These are phyloP conservation scores for Acrobasis repandana DNA, from an alignment of 2,888 invertebrate species.

Conservation along the genomic window DNA sequence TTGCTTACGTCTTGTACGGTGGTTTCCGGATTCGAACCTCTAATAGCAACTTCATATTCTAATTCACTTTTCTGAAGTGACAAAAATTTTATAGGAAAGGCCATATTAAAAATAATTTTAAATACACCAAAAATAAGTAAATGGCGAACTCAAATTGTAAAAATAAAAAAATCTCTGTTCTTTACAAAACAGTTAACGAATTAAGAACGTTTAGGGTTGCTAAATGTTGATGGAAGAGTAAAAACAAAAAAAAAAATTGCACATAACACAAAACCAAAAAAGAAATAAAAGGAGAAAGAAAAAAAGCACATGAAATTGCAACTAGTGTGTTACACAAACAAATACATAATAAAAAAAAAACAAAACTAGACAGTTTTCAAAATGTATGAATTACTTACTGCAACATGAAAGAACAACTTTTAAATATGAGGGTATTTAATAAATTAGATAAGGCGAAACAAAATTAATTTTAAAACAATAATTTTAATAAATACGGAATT, in stretches of 20 bases:
- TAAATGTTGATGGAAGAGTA: too few relatives aligned
- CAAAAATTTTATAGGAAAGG: neutral
- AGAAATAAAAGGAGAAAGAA: neutral
- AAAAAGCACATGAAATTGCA: neutral
- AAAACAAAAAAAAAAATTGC: too few relatives aligned
- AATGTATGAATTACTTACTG: neutral
- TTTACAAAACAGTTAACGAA: too few relatives aligned
- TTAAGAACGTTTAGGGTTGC: too few relatives aligned
- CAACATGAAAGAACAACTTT: too few relatives aligned
- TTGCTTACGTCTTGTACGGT: conserved; percentile 4
- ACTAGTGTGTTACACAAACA: neutral
- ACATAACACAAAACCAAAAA: neutral
- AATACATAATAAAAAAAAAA: neutral
- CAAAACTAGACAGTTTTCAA: neutral
- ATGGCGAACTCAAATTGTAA: neutral
- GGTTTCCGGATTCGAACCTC: neutral
- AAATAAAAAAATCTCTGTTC: neutral
- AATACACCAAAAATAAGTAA: too few relatives aligned
- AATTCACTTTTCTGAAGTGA: neutral
- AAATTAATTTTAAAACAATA: too few relatives aligned
- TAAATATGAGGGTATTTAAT: too few relatives aligned
- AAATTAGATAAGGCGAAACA: neutral
- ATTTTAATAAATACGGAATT: too few relatives aligned
- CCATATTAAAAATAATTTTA: too few relatives aligned
- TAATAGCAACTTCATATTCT: neutral